These are phyloP conservation scores for Zaprionus obscuricornis DNA, from an alignment of 2,888 invertebrate genomes.

Conservation along the genomic window DNA sequence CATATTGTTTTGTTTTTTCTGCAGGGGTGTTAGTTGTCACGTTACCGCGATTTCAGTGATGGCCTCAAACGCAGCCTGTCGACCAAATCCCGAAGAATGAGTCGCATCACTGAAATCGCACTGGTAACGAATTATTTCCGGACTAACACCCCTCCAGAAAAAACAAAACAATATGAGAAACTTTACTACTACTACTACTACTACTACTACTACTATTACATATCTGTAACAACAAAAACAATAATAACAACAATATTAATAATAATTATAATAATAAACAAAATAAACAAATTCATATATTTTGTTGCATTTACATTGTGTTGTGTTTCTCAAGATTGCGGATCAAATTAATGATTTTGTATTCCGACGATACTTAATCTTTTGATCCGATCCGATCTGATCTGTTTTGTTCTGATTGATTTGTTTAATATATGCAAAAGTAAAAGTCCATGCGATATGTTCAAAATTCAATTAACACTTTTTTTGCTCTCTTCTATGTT, in stretches of 20 bases:
- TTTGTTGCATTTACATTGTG: too few species aligned
- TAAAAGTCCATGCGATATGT: too few species aligned
- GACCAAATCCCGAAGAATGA: slow-evolving; percentile 90
- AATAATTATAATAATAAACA: slow-evolving; percentile 10
- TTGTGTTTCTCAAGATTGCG: too few species aligned
- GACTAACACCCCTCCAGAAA: slow-evolving; percentile 73
- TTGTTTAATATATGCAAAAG: too few species aligned
- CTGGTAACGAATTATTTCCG: slow-evolving; percentile 88
- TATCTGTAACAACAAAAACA: background rate
- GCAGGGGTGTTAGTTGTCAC: slow-evolving; percentile 76
- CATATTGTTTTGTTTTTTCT: slow-evolving; percentile 1
- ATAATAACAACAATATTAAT: slow-evolving; percentile 20
- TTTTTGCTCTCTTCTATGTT: slow-evolving; percentile 34
- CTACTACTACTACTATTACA: slow-evolving; percentile 9
- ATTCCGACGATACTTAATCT: background rate
- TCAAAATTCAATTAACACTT: slow-evolving; percentile 35
- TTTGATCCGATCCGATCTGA: slow-evolving; percentile 11
- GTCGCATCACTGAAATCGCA: slow-evolving; percentile 91
- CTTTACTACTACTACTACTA: slow-evolving; percentile 7
- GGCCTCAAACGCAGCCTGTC: slow-evolving; percentile 92
- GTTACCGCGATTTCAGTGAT: too few species aligned
- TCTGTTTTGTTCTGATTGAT: slow-evolving; percentile 2
- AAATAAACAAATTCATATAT: too few species aligned
- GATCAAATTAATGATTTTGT: too few species aligned
- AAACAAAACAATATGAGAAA: slow-evolving; percentile 1